These are phyloP conservation scores for Melolontha melolontha DNA, from an alignment of 2,888 invertebrate genomes.

Conservation along the genomic window DNA sequence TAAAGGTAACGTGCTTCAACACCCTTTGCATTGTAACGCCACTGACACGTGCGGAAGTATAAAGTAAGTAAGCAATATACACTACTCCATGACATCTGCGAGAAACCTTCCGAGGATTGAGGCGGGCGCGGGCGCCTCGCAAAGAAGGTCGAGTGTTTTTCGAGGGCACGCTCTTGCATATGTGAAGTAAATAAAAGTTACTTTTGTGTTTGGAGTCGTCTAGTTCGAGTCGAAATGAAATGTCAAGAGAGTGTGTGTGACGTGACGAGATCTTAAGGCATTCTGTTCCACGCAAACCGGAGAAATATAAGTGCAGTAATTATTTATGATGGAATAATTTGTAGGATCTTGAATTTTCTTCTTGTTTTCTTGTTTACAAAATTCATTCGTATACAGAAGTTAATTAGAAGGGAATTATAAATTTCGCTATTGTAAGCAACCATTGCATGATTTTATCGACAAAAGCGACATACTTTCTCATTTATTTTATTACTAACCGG, in stretches of 20 bases:
- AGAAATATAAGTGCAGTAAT: too few species aligned
- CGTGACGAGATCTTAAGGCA: background rate
- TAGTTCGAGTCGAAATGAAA: slow-evolving; percentile 3
- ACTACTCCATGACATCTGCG: background rate
- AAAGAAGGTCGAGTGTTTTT: slow-evolving; percentile 18
- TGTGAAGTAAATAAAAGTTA: slow-evolving; percentile 17
- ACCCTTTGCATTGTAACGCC: background rate
- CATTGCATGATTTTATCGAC: too few species aligned
- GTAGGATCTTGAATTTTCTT: too few species aligned
- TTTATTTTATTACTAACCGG: too few species aligned
- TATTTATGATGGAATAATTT: too few species aligned
- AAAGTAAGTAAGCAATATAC: slow-evolving; percentile 14
- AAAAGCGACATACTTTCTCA: too few species aligned
- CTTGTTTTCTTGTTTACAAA: too few species aligned
- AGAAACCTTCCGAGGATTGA: background rate
- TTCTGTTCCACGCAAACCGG: background rate
- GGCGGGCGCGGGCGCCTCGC: background rate
- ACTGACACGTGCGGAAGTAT: background rate
- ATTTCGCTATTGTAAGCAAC: too few species aligned
- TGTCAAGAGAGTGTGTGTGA: slow-evolving; percentile 5
- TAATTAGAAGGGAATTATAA: too few species aligned
- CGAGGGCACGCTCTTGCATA: slow-evolving; percentile 8
- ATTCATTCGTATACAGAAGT: too few species aligned
- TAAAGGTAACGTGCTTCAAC: too few species aligned
- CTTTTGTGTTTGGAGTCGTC: slow-evolving; percentile 8